Conservation (phyloP, 2,797 vertebrate species). For the Scolopax rusticola region DNA sequence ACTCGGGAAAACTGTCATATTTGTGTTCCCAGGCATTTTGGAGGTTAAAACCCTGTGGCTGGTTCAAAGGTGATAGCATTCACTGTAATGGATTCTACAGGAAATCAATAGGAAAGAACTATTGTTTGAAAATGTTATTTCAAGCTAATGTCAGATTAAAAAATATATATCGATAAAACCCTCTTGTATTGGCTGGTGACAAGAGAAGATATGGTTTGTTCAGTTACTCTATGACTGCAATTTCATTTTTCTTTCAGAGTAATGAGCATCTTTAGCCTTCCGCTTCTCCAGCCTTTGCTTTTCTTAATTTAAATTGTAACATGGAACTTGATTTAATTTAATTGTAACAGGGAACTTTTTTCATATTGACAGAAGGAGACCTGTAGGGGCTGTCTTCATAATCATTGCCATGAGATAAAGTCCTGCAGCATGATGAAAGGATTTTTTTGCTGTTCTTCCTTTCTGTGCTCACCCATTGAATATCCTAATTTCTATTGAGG, state of each 20-base stretch:
- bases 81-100: background rate
- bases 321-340: background rate
- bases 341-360: background rate
- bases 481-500: background rate
- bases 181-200: background rate
- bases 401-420: background rate
- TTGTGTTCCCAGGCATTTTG: background rate
- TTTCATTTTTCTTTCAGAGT: background rate
- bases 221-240: background rate
- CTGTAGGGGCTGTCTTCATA: background rate
- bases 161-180: background rate
- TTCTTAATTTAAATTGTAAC: background rate
- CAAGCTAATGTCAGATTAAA: slow-evolving; percentile 9
- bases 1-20: background rate
- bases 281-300: background rate
- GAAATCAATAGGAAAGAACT: slow-evolving; percentile 7
- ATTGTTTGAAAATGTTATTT: slow-evolving; percentile 36
- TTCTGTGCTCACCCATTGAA: background rate
- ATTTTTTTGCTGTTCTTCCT: background rate
- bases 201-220: background rate
- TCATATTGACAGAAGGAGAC: background rate
- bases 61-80: background rate
- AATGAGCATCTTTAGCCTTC: background rate
- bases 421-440: background rate
- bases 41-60: background rate